Conservation (phyloP, 2,113 vertebrate genomes). For the Cathartes aura region DNA sequence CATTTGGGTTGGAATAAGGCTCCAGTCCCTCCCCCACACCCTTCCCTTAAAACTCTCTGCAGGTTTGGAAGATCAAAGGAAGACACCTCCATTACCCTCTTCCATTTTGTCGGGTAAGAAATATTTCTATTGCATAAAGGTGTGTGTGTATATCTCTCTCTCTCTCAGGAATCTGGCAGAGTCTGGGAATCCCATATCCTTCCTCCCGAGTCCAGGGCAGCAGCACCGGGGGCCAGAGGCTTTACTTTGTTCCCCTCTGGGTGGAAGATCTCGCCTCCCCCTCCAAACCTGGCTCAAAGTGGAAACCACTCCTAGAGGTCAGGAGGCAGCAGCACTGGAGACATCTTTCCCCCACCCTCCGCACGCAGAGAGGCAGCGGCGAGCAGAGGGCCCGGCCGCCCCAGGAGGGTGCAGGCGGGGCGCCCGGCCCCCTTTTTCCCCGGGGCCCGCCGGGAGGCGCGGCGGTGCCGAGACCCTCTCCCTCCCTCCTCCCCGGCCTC, state of each 20-base stretch:
- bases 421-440: neutral
- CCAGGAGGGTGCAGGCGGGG: neutral
- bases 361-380: neutral
- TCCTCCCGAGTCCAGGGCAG: neutral
- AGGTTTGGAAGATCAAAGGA: slow-evolving; percentile 7
- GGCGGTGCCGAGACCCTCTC: neutral
- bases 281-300: neutral
- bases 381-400: neutral
- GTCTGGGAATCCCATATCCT: neutral
- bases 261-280: neutral
- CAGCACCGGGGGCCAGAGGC: neutral
- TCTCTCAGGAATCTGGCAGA: neutral
- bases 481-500: neutral
- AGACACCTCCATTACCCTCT: neutral
- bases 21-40: neutral
- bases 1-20: neutral
- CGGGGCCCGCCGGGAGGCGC: neutral
- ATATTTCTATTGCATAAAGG: neutral
- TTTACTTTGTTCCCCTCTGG: neutral
- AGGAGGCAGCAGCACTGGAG: neutral
- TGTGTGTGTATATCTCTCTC: accelerated
- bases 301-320: neutral
- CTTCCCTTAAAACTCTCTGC: neutral
- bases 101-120: neutral
- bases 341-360: neutral